phyloP scores from a whole-genome alignment of 2,888 invertebrate species.

The Aphrophora alni region DNA sequence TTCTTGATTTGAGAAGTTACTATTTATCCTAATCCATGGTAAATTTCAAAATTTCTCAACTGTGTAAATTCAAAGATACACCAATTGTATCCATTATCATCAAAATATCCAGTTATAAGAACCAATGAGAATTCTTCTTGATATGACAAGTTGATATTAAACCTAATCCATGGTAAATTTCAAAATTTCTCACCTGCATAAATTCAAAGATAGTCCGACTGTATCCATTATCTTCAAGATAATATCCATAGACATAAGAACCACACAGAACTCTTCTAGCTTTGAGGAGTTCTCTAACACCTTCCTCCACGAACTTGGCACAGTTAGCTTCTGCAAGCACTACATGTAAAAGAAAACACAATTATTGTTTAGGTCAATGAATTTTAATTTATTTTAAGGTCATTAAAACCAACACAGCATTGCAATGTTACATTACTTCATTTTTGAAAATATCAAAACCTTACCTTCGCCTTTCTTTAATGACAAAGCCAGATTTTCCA shows the following conservation, averaged over 20 bases:
- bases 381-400: not conserved
- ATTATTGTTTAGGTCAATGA: not conserved
- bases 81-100: no score
- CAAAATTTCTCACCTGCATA: no score
- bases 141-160: no score
- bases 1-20: slow-evolving; percentile 67
- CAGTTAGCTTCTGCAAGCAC: slow-evolving; percentile 56
- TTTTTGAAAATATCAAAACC: no score
- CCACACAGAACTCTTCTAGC: slow-evolving; percentile 68
- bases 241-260: slow-evolving; percentile 73
- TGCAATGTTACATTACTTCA: no score
- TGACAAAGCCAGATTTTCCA: slow-evolving; percentile 66
- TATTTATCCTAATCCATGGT: no score
- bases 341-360: slow-evolving; percentile 43
- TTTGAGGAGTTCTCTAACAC: slow-evolving; percentile 68
- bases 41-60: no score
- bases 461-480: slow-evolving; percentile 58
- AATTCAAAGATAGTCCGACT: slow-evolving; percentile 72
- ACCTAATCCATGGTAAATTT: no score
- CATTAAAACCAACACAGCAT: no score
- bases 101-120: no score
- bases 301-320: slow-evolving; percentile 67
- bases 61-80: no score
- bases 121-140: no score
- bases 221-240: slow-evolving; percentile 68